Evolutionary conservation across 92 coral and sea anemone species (phyloP).

Genomic region (Zoanthus solanderi): DNA sequence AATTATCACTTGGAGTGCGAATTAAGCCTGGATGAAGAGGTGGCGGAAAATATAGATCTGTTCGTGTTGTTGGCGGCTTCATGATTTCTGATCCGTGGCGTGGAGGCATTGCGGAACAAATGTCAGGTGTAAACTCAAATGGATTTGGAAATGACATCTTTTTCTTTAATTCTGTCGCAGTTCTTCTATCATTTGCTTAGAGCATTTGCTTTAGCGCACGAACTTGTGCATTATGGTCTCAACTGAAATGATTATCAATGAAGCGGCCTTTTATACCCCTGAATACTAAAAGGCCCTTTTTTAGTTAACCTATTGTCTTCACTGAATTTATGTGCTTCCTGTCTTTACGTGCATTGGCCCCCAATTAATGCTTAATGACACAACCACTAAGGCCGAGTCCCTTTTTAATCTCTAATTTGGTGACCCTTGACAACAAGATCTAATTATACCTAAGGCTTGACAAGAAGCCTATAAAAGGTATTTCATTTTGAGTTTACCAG

Average conservation of each 20-base stretch:
- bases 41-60: constrained; percentile 60
- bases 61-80: constrained; percentile 67
- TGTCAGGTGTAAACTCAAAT: constrained; percentile 75
- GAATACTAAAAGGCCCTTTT: constrained; percentile 79
- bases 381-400: constrained; percentile 89
- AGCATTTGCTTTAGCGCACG: constrained; percentile 38
- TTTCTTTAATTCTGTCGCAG: constrained; percentile 49
- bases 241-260: constrained; percentile 61
- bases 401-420: constrained; percentile 93
- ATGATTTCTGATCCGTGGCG: constrained; percentile 80
- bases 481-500: constrained; percentile 72
- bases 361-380: constrained; percentile 96
- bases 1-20: constrained; percentile 40
- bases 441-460: constrained; percentile 87
- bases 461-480: constrained; percentile 90
- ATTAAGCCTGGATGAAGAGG: constrained; percentile 67
- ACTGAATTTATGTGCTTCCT: constrained; percentile 96
- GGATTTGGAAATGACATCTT: constrained; percentile 78
- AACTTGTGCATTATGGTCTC: constrained; percentile 44
- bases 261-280: constrained; percentile 83
- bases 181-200: constrained; percentile 38
- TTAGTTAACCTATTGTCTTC: constrained; percentile 87
- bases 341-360: constrained; percentile 94
- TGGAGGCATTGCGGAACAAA: constrained; percentile 68
- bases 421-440: constrained; percentile 91